Evolutionary conservation across 2,797 vertebrate species (phyloP).

Genomic region (Sebastes iracundus): DNA sequence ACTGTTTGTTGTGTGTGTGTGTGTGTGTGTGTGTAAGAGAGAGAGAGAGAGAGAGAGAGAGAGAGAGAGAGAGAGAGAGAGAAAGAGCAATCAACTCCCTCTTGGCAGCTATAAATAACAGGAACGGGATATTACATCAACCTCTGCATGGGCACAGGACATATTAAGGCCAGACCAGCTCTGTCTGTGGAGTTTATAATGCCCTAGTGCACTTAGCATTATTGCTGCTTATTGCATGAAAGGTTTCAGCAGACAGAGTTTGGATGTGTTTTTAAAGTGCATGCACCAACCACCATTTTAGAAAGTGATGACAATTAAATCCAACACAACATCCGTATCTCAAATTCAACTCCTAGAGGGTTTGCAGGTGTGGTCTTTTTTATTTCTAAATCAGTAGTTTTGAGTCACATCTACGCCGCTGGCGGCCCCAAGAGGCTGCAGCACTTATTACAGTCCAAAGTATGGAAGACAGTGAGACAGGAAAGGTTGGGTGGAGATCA

Average conservation of each 20-base stretch:
- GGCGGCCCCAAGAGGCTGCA: neutral
- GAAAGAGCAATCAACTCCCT: constrained; percentile 20
- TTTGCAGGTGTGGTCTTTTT: neutral
- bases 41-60: neutral
- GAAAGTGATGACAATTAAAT: neutral
- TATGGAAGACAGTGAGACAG: neutral
- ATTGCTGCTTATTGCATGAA: constrained; percentile 34
- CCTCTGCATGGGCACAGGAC: constrained; percentile 34
- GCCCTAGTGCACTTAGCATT: constrained; percentile 33
- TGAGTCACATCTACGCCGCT: neutral
- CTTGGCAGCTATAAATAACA: constrained; percentile 61
- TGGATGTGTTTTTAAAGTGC: neutral
- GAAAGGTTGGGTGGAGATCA: neutral
- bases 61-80: neutral
- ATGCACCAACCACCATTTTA: neutral
- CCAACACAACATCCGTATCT: neutral
- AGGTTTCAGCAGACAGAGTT: neutral
- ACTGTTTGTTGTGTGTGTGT: neutral
- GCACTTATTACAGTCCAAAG: neutral
- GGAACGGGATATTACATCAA: constrained; percentile 65
- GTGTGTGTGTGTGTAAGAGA: neutral
- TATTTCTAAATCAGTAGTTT: neutral
- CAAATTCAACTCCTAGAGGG: neutral
- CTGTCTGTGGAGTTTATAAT: constrained; percentile 35
- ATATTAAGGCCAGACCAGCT: constrained; percentile 48